Evolutionary conservation across 2,797 vertebrate species (phyloP).

Genomic region (Phataginus tricuspis): DNA sequence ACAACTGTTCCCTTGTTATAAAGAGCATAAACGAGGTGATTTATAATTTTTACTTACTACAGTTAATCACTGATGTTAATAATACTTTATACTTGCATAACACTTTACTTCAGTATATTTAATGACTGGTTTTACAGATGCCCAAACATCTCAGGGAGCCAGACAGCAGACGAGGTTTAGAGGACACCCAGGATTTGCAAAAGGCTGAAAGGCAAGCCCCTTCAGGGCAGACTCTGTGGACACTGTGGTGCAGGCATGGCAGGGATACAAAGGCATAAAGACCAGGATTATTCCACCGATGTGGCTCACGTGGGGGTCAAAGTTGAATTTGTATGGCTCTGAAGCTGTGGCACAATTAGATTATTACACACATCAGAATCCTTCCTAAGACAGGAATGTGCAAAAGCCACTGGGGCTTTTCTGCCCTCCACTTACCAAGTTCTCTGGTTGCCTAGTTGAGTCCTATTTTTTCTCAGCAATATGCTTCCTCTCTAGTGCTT

Average conservation of each 20-base stretch:
- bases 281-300: neutral
- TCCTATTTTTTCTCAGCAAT: neutral
- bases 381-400: neutral
- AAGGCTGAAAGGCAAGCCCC: neutral
- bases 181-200: neutral
- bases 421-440: neutral
- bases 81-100: slow-evolving; percentile 66
- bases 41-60: slow-evolving; percentile 63
- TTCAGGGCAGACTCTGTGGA: neutral
- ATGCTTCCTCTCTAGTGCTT: neutral
- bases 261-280: neutral
- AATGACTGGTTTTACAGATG: slow-evolving; percentile 25
- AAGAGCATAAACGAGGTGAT: slow-evolving; percentile 65
- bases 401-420: neutral
- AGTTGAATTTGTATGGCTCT: neutral
- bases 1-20: slow-evolving; percentile 65
- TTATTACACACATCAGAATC: neutral
- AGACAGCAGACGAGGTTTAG: neutral
- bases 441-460: neutral
- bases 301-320: neutral
- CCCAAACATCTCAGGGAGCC: slow-evolving; percentile 3
- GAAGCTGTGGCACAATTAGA: neutral
- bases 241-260: neutral
- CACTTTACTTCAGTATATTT: slow-evolving; percentile 41
- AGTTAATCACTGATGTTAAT: slow-evolving; percentile 67